Percentiles rank a stretch among this genome's conserved stretches.
Conservation (phyloP, 2,797 vertebrate genomes). For the Neoniphon sammara region DNA sequence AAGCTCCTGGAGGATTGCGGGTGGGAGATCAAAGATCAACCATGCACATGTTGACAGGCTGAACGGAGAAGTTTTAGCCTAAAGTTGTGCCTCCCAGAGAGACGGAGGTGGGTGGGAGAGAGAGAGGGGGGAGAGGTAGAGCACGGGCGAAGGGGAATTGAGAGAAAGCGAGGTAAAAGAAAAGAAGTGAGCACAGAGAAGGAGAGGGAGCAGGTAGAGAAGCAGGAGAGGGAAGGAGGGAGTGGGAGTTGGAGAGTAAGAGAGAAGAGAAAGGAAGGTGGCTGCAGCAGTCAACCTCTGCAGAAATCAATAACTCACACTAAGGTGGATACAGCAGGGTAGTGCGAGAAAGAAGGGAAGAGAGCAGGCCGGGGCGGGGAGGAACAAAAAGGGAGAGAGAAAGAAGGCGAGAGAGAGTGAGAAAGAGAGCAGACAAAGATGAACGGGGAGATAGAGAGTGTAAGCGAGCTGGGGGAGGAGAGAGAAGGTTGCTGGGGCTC, state of each 20-base stretch:
- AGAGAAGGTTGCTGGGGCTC: conserved; percentile 57
- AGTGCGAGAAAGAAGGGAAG: conserved; percentile 45
- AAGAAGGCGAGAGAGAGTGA: conserved; percentile 38
- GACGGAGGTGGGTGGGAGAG: not conserved
- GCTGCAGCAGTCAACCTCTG: conserved; percentile 69
- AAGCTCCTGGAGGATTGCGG: not conserved
- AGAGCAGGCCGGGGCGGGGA: conserved; percentile 32
- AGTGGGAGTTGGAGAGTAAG: conserved; percentile 3
- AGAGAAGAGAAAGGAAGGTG: conserved; percentile 43
- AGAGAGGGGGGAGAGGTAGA: conserved; percentile 18
- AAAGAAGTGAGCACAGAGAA: conserved; percentile 20
- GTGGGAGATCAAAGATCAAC: not conserved
- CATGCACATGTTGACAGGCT: conserved; percentile 12
- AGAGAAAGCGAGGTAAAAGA: conserved; percentile 25
- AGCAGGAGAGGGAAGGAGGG: conserved; percentile 11
- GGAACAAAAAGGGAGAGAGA: conserved; percentile 51
- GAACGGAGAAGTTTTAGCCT: conserved; percentile 13
- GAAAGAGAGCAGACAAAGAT: conserved; percentile 47
- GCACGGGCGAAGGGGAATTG: no score
- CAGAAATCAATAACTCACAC: conserved; percentile 76
- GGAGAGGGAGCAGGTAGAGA: conserved; percentile 39
- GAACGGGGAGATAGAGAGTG: conserved; percentile 49
- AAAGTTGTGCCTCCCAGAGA: conserved; percentile 19
- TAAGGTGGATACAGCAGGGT: conserved; percentile 67
- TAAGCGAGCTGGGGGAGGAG: conserved; percentile 54